These are phyloP conservation scores for Garra rufa DNA, from an alignment of 2,113 vertebrate genomes.

Conservation along the genomic window DNA sequence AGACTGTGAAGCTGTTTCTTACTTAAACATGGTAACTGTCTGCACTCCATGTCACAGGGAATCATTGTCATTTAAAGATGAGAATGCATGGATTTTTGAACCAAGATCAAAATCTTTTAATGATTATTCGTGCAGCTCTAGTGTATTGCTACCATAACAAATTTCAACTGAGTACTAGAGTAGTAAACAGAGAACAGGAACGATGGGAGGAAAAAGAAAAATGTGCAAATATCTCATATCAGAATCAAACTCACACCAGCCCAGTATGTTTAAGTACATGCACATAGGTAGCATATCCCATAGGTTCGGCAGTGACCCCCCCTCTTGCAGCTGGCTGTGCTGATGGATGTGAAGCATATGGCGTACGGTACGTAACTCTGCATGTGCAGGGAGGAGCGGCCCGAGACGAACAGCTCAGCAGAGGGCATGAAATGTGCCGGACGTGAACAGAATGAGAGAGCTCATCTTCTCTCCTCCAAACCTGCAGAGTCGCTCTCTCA, in stretches of 20 bases:
- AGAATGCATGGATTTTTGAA: no score
- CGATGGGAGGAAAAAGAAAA: not conserved
- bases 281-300: not conserved
- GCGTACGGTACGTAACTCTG: constrained; percentile 12
- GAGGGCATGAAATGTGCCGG: constrained; percentile 10
- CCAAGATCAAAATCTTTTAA: no score
- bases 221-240: not conserved
- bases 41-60: no score
- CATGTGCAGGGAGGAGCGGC: not conserved
- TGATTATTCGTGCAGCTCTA: no score
- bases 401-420: constrained; percentile 8
- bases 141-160: not conserved
- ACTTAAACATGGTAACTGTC: no score
- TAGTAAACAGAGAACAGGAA: not conserved
- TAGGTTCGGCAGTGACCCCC: constrained; percentile 31
- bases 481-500: not conserved
- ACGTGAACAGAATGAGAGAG: constrained; percentile 25
- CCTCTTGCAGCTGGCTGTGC: constrained; percentile 28
- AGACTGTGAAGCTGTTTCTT: no score
- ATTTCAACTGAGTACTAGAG: not conserved
- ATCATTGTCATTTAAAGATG: no score
- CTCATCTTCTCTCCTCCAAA: not conserved
- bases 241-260: not conserved
- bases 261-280: not conserved
- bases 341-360: constrained; percentile 55